phyloP scores from a whole-genome alignment of 2,797 vertebrate genomes.

The Phrynocephalus guinanensis region DNA sequence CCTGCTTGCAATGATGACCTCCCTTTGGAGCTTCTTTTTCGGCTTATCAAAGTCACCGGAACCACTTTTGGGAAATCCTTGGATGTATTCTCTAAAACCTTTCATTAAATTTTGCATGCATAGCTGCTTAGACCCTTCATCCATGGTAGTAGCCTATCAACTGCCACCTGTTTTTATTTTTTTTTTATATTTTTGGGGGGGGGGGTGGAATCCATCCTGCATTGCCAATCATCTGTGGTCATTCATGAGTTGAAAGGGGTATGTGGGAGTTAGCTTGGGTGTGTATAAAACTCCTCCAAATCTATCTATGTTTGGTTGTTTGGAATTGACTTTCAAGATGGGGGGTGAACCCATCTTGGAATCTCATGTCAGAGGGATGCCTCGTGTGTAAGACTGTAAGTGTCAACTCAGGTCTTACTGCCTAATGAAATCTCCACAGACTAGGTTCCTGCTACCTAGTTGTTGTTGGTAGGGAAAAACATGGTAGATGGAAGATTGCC shows the following conservation, averaged over 20 bases:
- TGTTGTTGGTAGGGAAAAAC: neutral
- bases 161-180: too few relatives aligned
- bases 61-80: too few relatives aligned
- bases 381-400: neutral
- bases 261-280: neutral
- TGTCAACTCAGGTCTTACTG: neutral
- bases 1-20: neutral
- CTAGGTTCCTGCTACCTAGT: neutral
- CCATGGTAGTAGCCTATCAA: too few relatives aligned
- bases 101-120: too few relatives aligned
- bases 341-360: neutral
- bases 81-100: too few relatives aligned
- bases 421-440: neutral
- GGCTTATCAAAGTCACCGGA: neutral
- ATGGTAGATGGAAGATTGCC: neutral
- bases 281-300: neutral
- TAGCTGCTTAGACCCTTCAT: too few relatives aligned
- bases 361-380: neutral
- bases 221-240: too few relatives aligned
- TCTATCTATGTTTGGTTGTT: neutral
- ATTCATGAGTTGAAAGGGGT: neutral
- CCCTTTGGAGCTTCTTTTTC: neutral
- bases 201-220: neutral
- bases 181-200: too few relatives aligned
- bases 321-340: neutral